These are phyloP conservation scores for Morinoia aosen DNA, from an alignment of 2,888 invertebrate genomes.

Conservation along the genomic window DNA sequence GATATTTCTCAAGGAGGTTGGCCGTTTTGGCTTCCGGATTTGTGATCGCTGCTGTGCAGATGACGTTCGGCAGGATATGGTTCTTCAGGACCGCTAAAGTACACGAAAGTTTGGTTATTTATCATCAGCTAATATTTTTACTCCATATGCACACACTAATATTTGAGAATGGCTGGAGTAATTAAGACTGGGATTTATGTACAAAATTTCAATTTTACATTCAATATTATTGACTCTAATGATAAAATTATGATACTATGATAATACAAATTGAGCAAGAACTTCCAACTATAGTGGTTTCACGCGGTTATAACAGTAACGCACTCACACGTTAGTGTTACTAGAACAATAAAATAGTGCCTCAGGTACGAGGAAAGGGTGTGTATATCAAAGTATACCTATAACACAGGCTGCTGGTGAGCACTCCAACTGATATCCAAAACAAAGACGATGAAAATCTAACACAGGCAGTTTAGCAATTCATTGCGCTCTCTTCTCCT, in stretches of 20 bases:
- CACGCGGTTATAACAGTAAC: too few species aligned
- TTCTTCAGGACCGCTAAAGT: constrained; percentile 75
- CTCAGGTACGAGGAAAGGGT: too few species aligned
- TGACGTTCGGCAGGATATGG: constrained; percentile 79
- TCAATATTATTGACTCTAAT: not conserved
- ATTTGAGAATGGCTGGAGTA: not conserved
- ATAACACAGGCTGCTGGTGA: too few species aligned
- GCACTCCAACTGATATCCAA: too few species aligned
- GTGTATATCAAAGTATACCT: too few species aligned
- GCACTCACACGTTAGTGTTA: too few species aligned
- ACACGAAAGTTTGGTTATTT: constrained; percentile 52
- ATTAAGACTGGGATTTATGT: not conserved
- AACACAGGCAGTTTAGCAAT: too few species aligned
- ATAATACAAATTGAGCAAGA: not conserved
- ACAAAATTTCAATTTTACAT: not conserved
- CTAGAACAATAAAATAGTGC: too few species aligned
- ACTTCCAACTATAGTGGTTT: not conserved
- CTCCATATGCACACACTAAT: not conserved
- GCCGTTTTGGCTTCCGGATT: constrained; percentile 74
- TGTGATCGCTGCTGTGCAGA: constrained; percentile 78
- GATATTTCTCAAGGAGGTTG: constrained; percentile 74
- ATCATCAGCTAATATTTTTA: not conserved
- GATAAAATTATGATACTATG: not conserved
- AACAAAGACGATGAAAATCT: too few species aligned
- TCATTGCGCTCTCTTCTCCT: too few species aligned